Evolutionary conservation across 53 echinoderm and acorn worm genomes (phyloP).

Genomic region (Stichopus horrens): DNA sequence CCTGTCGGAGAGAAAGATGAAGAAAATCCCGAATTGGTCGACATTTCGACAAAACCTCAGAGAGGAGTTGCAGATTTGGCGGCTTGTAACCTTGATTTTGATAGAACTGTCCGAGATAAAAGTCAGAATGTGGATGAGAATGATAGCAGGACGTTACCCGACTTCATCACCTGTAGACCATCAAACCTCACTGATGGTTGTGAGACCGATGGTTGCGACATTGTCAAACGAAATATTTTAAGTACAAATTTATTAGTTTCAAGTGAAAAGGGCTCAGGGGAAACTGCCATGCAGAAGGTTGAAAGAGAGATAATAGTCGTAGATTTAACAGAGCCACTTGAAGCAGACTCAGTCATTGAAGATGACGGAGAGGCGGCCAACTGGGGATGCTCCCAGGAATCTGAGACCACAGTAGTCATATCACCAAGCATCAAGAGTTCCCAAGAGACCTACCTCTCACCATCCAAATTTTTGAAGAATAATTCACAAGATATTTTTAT

Average conservation of each 20-base stretch:
- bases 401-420: neutral
- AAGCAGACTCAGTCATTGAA: neutral
- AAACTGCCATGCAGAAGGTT: neutral
- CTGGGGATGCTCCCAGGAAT: neutral
- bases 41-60: neutral
- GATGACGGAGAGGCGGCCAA: neutral
- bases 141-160: neutral
- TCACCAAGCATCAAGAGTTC: slow-evolving; percentile 28
- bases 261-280: neutral
- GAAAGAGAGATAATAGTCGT: neutral
- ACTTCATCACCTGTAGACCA: neutral
- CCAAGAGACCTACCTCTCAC: slow-evolving; percentile 23
- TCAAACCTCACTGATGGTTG: neutral
- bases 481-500: slow-evolving; percentile 20
- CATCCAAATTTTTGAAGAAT: neutral
- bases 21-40: neutral
- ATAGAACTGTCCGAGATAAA: neutral
- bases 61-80: neutral
- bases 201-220: too few relatives aligned
- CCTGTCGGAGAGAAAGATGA: neutral
- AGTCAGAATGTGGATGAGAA: neutral
- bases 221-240: too few relatives aligned
- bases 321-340: neutral
- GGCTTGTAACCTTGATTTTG: neutral
- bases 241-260: too few relatives aligned